These are phyloP conservation scores for Polydrusus pterygomalis DNA, from an alignment of 2,888 invertebrate genomes.

Conservation along the genomic window DNA sequence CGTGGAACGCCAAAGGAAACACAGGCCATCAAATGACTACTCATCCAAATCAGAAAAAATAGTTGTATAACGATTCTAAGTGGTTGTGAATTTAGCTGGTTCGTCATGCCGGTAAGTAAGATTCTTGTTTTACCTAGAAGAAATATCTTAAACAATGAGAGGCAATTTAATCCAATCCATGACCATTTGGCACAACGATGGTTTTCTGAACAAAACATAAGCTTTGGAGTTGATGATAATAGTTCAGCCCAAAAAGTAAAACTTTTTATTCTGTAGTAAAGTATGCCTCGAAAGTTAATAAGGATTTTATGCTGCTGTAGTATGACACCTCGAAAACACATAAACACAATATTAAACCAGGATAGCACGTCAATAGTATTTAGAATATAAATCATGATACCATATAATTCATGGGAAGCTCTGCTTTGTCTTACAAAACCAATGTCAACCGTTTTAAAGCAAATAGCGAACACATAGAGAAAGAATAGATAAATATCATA, in stretches of 20 bases:
- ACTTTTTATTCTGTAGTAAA: constrained; percentile 25
- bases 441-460: constrained; percentile 24
- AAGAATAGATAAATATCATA: constrained; percentile 29
- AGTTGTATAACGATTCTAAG: constrained; percentile 4
- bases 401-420: not conserved
- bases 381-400: not conserved
- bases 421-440: constrained; percentile 15
- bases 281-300: constrained; percentile 19
- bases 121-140: not conserved
- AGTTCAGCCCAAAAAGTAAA: constrained; percentile 43
- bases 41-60: constrained; percentile 14
- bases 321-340: constrained; percentile 26
- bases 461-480: constrained; percentile 26
- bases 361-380: constrained; percentile 25
- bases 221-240: constrained; percentile 42
- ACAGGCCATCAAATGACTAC: constrained; percentile 52
- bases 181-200: not conserved
- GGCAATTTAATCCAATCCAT: constrained; percentile 17
- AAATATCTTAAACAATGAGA: constrained; percentile 14
- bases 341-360: constrained; percentile 29
- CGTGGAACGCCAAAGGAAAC: constrained; percentile 48
- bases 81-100: not conserved
- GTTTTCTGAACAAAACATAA: constrained; percentile 16
- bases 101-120: constrained; percentile 11
- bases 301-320: not conserved